Base-by-base conservation (phyloP, 2,888 invertebrate genomes). In the Tenodera sinensis region DNA sequence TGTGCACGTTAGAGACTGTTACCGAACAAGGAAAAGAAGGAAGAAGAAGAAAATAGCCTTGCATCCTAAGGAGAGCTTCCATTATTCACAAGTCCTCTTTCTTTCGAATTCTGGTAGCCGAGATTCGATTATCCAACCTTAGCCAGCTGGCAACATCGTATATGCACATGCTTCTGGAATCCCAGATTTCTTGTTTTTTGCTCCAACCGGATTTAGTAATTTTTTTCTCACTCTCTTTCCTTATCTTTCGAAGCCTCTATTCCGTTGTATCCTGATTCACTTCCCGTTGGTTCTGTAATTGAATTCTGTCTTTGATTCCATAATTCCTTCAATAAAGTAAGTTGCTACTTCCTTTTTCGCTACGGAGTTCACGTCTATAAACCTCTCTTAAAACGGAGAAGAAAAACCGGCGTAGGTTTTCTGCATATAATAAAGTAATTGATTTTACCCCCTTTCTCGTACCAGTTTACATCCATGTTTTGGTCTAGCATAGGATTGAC, bases 31-130 rank as follows among this genome's bases (percentile, higher is more conserved):
- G 3, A 71, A 71, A 71, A 20, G 54, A 20, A 71, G 15, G 54
- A 54, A 71, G 54, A 71, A 71, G 54, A 71, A 71, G 15, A 71
- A 71, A 71, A 71, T 71, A 71, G 54, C 54, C 54, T 15, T 71
- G 8, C 54, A 71, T 71, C 54, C 25, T 0, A 71, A 25, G 54
- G 20, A 71, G 86, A 81, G 30, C n/a, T 86, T 86, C 86, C 86
- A 86, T 81, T 86, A 86, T 86, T 86, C 86, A 86, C 71, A 86
- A 85, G 86, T 86, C 47, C 71, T 86, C 86, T 28, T 71, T 85
- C 28, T 71, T 28, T 71, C 54, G 54, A 20, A 25, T 71, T 71
- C 54, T 71, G 54, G 54, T 71, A 20, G 54, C 54, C 28, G 28
- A 71, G 86, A 86, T 86, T 86, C 81, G 28, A 42, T 86, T 86